Percentiles rank a stretch among this genome's conserved stretches.
phyloP scores from a whole-genome alignment of 2,113 vertebrate species.

The Phoenicopterus ruber region DNA sequence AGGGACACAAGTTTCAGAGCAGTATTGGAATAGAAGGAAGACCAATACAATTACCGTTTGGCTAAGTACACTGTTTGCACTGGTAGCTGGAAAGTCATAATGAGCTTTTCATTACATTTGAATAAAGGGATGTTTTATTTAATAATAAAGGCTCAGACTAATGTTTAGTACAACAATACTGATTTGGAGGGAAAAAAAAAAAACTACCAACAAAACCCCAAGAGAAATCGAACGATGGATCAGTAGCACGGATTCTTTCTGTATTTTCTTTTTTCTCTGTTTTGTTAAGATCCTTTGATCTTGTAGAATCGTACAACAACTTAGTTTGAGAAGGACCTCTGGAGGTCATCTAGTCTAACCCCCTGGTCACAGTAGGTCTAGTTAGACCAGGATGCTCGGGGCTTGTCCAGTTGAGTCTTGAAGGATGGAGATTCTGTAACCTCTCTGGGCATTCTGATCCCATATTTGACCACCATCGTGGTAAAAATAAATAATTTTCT shows the following conservation, averaged over 20 bases:
- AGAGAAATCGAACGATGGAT: background rate
- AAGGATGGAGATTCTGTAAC: background rate
- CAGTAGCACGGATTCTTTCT: background rate
- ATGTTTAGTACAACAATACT: background rate
- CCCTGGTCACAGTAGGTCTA: background rate
- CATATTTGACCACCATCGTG: fast-evolving
- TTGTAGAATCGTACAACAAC: background rate
- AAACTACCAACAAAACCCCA: no score
- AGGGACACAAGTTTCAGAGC: slow-evolving; percentile 67
- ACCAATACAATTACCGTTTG: slow-evolving; percentile 70
- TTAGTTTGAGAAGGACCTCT: background rate
- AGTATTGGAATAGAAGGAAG: slow-evolving; percentile 62
- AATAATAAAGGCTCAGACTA: background rate
- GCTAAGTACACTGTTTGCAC: slow-evolving; percentile 55
- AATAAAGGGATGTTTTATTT: slow-evolving; percentile 52
- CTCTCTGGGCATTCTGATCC: background rate
- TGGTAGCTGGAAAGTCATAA: slow-evolving; percentile 63
- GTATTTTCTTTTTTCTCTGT: background rate
- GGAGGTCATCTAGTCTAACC: background rate
- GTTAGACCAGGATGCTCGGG: background rate
- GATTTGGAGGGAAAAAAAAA: background rate
- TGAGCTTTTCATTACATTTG: slow-evolving; percentile 70
- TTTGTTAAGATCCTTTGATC: background rate
- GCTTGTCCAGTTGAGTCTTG: background rate
- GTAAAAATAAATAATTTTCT: background rate